Percentiles rank a stretch among this genome's conserved stretches.
Evolutionary conservation across 1,140 invertebrate species (phyloP).

Genomic region (Diorhabda elongata): DNA sequence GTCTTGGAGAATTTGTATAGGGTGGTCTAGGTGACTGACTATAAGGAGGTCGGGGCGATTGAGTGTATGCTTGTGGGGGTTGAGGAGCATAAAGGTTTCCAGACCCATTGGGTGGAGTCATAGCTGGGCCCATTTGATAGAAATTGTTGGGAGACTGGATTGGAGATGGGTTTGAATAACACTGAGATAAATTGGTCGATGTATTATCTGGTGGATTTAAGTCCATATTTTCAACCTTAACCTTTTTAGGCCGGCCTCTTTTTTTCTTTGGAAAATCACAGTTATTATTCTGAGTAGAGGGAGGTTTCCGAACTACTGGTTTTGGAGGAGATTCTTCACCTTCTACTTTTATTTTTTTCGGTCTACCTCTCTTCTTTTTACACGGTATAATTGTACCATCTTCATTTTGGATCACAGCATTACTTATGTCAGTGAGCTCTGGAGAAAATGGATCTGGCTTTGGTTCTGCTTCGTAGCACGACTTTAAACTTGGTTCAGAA

Average conservation of each 20-base stretch:
- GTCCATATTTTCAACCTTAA: slow-evolving; percentile 54
- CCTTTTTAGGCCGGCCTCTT: slow-evolving; percentile 78
- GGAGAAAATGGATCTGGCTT: slow-evolving; percentile 44
- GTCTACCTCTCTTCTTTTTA: slow-evolving; percentile 84
- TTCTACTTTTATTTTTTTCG: slow-evolving; percentile 80
- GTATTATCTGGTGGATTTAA: slow-evolving; percentile 34
- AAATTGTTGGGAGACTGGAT: slow-evolving; percentile 52
- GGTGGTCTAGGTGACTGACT: slow-evolving; percentile 33
- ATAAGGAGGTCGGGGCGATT: slow-evolving; percentile 43
- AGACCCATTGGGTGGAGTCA: slow-evolving; percentile 41
- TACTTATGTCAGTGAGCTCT: slow-evolving; percentile 49
- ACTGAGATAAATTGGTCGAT: slow-evolving; percentile 49
- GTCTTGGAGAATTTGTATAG: slow-evolving; percentile 38
- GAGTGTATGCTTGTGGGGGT: slow-evolving; percentile 32
- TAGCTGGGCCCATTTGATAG: slow-evolving; percentile 43
- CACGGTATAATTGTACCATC: slow-evolving; percentile 62
- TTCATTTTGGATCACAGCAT: slow-evolving; percentile 52
- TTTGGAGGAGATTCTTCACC: slow-evolving; percentile 57
- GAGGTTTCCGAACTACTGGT: slow-evolving; percentile 54
- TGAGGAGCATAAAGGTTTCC: slow-evolving; percentile 44
- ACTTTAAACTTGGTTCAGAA: slow-evolving; percentile 69
- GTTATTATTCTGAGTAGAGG: slow-evolving; percentile 46
- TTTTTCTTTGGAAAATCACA: slow-evolving; percentile 74
- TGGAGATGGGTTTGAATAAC: slow-evolving; percentile 54
- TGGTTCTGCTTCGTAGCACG: slow-evolving; percentile 53